Percentiles rank a stretch among this genome's conserved stretches.
These are phyloP conservation scores for Marisa cornuarietis DNA, from an alignment of 1,140 invertebrate species.

Conservation along the genomic window DNA sequence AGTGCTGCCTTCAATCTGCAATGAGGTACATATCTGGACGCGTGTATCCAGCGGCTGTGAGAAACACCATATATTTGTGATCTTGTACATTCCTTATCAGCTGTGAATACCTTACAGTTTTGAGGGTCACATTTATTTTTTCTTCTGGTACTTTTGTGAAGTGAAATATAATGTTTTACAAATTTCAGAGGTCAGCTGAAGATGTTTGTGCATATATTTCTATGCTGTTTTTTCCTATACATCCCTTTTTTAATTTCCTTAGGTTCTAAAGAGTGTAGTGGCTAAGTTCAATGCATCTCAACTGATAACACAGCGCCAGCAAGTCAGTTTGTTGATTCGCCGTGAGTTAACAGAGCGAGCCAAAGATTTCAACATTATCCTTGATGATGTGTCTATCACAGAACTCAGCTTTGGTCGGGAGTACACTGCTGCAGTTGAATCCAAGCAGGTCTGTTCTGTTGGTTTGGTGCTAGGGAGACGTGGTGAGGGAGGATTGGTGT, in stretches of 20 bases:
- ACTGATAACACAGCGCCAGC: slow-evolving; percentile 97
- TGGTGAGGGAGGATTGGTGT: too few relatives aligned
- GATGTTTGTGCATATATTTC: too few relatives aligned
- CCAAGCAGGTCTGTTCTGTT: slow-evolving; percentile 83
- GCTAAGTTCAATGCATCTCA: slow-evolving; percentile 99
- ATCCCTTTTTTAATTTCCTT: slow-evolving; percentile 19
- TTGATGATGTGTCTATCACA: slow-evolving; percentile 99
- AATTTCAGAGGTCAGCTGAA: not conserved
- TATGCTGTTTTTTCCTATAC: not conserved
- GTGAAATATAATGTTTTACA: not conserved
- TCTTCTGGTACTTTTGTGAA: not conserved
- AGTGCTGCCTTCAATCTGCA: slow-evolving; percentile 95
- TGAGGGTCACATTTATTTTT: not conserved
- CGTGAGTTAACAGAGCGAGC: slow-evolving; percentile 94
- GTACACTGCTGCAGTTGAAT: slow-evolving; percentile 99
- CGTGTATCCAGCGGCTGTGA: too few relatives aligned
- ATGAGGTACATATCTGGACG: slow-evolving; percentile 79
- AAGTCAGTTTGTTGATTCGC: slow-evolving; percentile 90
- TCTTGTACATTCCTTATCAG: too few relatives aligned
- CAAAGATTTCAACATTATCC: slow-evolving; percentile 97
- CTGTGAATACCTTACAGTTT: too few relatives aligned
- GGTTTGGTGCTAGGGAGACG: too few relatives aligned
- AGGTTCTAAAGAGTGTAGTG: slow-evolving; percentile 94
- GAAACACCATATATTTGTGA: too few relatives aligned
- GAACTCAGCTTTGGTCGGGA: slow-evolving; percentile 99